Evolutionary conservation across 2,888 invertebrate species (phyloP).

Genomic region (Lomographa bimaculata): DNA sequence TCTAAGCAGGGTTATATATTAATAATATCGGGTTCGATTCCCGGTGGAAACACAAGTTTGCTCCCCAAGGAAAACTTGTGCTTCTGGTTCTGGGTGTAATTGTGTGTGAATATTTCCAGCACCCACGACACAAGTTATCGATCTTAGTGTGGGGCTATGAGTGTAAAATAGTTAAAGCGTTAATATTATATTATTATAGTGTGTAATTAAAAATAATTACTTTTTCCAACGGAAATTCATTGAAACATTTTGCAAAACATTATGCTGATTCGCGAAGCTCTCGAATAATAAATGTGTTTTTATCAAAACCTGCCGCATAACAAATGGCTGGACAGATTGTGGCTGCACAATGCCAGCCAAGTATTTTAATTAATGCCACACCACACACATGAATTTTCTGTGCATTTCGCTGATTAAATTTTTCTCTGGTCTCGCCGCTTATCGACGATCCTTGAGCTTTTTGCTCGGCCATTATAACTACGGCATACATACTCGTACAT

Average conservation of each 20-base stretch:
- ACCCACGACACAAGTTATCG: no score
- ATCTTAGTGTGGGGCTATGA: no score
- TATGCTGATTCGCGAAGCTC: slow-evolving; percentile 36
- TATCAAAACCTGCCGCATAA: slow-evolving; percentile 47
- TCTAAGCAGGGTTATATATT: no score
- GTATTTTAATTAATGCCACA: slow-evolving; percentile 75
- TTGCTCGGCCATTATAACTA: slow-evolving; percentile 15
- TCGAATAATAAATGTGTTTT: slow-evolving; percentile 44
- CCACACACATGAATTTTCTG: slow-evolving; percentile 61
- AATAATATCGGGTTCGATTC: no score
- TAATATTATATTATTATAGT: no score
- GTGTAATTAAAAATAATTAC: no score
- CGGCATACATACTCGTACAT: background rate
- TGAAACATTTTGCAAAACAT: slow-evolving; percentile 38
- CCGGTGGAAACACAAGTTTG: no score
- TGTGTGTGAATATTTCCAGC: no score
- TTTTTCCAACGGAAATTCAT: slow-evolving; percentile 26
- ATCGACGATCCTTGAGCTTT: slow-evolving; percentile 35
- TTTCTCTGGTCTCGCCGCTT: slow-evolving; percentile 40
- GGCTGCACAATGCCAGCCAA: slow-evolving; percentile 52
- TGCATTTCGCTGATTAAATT: slow-evolving; percentile 60
- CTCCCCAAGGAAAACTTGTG: no score
- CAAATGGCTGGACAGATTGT: slow-evolving; percentile 54
- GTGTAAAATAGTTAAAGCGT: no score
- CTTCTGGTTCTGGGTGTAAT: no score